Evolutionary conservation across 2,888 invertebrate species (phyloP).

Genomic region (Yponomeuta malinellus): DNA sequence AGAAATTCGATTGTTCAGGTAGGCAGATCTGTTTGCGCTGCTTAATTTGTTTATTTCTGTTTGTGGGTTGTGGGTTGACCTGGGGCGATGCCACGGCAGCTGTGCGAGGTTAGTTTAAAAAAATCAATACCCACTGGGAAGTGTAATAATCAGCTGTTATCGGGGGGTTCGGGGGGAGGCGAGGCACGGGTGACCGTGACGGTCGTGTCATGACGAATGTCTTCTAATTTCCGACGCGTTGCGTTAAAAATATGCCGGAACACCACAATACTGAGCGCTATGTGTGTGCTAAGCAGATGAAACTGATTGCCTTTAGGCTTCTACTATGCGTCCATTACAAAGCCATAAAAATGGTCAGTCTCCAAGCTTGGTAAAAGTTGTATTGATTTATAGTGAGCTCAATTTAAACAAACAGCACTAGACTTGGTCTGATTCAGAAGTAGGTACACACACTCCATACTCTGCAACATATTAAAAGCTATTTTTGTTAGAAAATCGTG

Average conservation of each 20-base stretch:
- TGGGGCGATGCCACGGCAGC: slow-evolving; percentile 31
- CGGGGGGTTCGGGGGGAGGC: slow-evolving; percentile 45
- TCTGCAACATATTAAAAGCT: too few species aligned
- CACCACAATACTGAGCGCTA: background rate
- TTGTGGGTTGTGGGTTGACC: slow-evolving; percentile 18
- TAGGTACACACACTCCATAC: too few species aligned
- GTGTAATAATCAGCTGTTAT: slow-evolving; percentile 72
- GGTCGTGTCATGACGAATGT: slow-evolving; percentile 24
- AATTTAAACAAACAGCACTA: too few species aligned
- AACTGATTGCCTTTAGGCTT: background rate
- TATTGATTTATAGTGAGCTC: too few species aligned
- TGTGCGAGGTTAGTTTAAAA: slow-evolving; percentile 58
- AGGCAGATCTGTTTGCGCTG: slow-evolving; percentile 37
- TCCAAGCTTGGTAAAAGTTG: too few species aligned
- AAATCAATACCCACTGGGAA: slow-evolving; percentile 68
- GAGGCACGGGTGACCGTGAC: slow-evolving; percentile 65
- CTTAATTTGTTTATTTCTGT: slow-evolving; percentile 24
- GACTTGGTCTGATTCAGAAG: too few species aligned
- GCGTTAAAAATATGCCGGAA: slow-evolving; percentile 7
- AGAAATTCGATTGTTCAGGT: slow-evolving; percentile 81
- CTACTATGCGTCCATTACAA: too few species aligned
- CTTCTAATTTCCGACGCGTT: slow-evolving; percentile 9
- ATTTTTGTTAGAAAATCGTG: too few species aligned
- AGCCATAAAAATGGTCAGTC: too few species aligned
- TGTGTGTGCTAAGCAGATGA: background rate